phyloP scores from a whole-genome alignment of 1,140 invertebrate genomes.

The Caenorhabditis remanei region DNA sequence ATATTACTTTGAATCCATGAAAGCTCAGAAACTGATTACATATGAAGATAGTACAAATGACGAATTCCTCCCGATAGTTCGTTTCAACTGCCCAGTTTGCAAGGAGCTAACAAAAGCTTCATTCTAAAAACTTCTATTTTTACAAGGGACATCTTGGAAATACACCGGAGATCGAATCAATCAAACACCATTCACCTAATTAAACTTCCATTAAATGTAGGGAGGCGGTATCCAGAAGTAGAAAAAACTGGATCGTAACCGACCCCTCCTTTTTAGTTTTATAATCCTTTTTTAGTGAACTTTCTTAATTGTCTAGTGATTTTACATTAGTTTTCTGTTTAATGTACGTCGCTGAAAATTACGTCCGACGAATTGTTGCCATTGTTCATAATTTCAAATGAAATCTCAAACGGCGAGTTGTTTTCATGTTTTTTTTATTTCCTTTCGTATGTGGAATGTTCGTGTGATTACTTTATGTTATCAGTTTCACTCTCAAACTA shows the following conservation, averaged over 20 bases:
- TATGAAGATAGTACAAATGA: neutral
- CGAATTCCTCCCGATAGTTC: constrained; percentile 1
- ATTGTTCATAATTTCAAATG: too few relatives aligned
- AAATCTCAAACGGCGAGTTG: too few relatives aligned
- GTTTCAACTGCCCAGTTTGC: constrained; percentile 39
- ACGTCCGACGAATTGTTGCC: too few relatives aligned
- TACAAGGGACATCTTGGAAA: neutral
- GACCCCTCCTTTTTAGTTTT: constrained; percentile 12
- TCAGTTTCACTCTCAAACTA: too few relatives aligned
- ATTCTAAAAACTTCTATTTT: neutral
- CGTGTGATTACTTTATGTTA: too few relatives aligned
- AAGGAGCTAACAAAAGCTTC: neutral
- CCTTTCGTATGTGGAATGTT: too few relatives aligned
- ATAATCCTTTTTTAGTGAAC: neutral
- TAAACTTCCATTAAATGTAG: neutral
- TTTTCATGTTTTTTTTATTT: too few relatives aligned
- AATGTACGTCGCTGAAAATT: too few relatives aligned
- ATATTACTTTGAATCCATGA: neutral
- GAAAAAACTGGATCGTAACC: constrained; percentile 35
- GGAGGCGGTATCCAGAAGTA: neutral
- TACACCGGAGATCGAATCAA: neutral
- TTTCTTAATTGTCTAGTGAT: neutral
- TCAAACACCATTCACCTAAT: constrained; percentile 4
- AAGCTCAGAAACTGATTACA: neutral
- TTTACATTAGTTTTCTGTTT: too few relatives aligned